Evolutionary conservation across 2,113 vertebrate genomes (phyloP).

Genomic region (Dermatemys mawii): DNA sequence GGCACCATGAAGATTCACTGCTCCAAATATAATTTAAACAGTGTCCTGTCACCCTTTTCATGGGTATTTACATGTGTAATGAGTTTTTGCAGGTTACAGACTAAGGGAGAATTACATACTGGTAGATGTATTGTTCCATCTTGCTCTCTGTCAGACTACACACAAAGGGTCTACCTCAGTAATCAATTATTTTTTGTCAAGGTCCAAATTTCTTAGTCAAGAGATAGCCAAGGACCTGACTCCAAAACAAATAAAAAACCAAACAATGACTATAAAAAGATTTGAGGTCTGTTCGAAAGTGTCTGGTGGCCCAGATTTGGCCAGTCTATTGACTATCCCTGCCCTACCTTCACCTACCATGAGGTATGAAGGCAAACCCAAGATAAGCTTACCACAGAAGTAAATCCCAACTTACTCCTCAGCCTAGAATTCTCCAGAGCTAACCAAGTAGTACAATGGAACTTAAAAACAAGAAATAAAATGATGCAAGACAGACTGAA

Average conservation of each 20-base stretch:
- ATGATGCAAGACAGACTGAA: not conserved
- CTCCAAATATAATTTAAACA: slow-evolving; percentile 59
- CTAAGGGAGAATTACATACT: not conserved
- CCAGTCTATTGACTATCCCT: not conserved
- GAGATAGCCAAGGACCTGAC: not conserved
- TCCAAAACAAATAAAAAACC: not conserved
- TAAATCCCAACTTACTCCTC: not conserved
- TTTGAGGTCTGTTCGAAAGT: not conserved
- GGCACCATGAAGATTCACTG: slow-evolving; percentile 51
- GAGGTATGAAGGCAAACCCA: not conserved
- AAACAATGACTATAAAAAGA: not conserved
- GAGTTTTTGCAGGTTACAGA: not conserved
- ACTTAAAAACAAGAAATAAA: not conserved
- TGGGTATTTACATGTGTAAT: slow-evolving; percentile 40
- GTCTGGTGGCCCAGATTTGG: not conserved
- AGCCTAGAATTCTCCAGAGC: not conserved
- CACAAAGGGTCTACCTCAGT: not conserved
- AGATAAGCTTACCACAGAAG: not conserved
- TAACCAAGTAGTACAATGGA: not conserved
- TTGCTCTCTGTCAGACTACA: not conserved
- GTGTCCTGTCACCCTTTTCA: slow-evolving; percentile 15
- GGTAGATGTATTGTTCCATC: not conserved
- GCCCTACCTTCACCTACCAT: not conserved
- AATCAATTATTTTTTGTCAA: not conserved
- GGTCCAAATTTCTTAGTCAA: not conserved